Base-by-base conservation (phyloP, 2,113 vertebrate genomes). In the Salvelinus namaycush region DNA sequence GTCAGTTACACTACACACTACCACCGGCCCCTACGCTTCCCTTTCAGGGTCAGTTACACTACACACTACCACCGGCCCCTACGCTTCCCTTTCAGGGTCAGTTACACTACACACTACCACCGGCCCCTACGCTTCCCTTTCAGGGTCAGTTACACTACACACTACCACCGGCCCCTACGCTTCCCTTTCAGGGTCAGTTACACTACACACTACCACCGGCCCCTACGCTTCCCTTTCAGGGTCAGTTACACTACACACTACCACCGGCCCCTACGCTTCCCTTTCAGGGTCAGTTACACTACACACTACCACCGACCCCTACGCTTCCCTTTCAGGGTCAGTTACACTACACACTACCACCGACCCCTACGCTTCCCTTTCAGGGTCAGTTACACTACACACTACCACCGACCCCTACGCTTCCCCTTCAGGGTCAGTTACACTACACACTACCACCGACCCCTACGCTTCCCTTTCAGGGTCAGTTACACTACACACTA, bases 261-360 rank as follows among this genome's bases (percentile, higher is more conserved):
- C 27, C 27, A 29, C 27, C 27, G 4, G 0, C 27, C 27, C 27
- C 27, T 29, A 29, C 27, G 3, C 27, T 29, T 29, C 27, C 27
- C 27, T 3, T 29, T 29, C 27, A 29, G 27, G 27, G 27, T 29
- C 27, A 29, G 27, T 29, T 3, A 27, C 27, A 27, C 27, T 27
- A 27, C 0, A 29, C 27, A 3, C 75, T 99, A 99, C 87, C 96
- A 95, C 39, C 94, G 96, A 81, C 97, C 98, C 79, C 91, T 96
- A 76, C 93, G 96, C 81, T 99, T 99, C 86, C 96, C 97, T 0
- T 94, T 98, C 87, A 95, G 97, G 95, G 97, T 99, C 88, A 83
- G 31, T 34, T 2, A 24, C 24, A 24, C 24, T 24, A 24, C 24
- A 13, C 29, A 39, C 39, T 24, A 59, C 27, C 27, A 29, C 27